Conservation (phyloP, 2,113 vertebrate species). For the Etheostoma spectabile region DNA sequence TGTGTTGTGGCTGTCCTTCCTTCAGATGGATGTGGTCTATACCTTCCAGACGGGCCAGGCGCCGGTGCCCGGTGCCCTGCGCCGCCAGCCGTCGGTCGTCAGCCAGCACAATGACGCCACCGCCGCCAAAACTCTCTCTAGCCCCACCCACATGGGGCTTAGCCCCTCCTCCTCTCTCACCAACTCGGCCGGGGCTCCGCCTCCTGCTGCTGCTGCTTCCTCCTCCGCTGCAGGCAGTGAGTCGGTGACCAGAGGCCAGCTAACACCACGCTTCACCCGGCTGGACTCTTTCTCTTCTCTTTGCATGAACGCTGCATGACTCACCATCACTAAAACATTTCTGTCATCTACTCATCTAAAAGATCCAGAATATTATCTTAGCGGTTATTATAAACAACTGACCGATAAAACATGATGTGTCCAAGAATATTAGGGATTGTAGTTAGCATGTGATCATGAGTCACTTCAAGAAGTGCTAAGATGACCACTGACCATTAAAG, state of each 20-base stretch:
- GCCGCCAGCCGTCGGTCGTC: slow-evolving; percentile 96
- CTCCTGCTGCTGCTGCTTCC: slow-evolving; percentile 85
- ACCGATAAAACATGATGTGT: not conserved
- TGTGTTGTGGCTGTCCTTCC: slow-evolving; percentile 90
- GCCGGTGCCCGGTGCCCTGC: slow-evolving; percentile 94
- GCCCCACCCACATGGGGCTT: slow-evolving; percentile 95
- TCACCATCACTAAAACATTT: not conserved
- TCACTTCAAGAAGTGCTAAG: not conserved
- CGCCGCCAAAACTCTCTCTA: slow-evolving; percentile 96
- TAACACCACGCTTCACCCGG: slow-evolving; percentile 85
- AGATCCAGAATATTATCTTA: not conserved
- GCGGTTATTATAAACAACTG: not conserved
- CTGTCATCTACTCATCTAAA: slow-evolving; percentile 1
- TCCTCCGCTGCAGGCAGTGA: slow-evolving; percentile 98
- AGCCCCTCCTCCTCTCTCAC: slow-evolving; percentile 93
- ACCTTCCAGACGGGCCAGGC: slow-evolving; percentile 98
- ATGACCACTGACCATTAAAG: not conserved
- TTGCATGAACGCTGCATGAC: slow-evolving; percentile 53
- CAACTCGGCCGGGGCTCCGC: slow-evolving; percentile 91
- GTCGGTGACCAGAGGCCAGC: slow-evolving; percentile 87
- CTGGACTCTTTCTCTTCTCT: slow-evolving; percentile 39
- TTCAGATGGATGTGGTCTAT: slow-evolving; percentile 99
- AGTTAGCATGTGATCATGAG: not conserved
- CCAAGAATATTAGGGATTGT: not conserved
- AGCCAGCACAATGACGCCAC: slow-evolving; percentile 95